Conservation (phyloP, 2,113 vertebrate species). For the Bufo gargarizans region DNA sequence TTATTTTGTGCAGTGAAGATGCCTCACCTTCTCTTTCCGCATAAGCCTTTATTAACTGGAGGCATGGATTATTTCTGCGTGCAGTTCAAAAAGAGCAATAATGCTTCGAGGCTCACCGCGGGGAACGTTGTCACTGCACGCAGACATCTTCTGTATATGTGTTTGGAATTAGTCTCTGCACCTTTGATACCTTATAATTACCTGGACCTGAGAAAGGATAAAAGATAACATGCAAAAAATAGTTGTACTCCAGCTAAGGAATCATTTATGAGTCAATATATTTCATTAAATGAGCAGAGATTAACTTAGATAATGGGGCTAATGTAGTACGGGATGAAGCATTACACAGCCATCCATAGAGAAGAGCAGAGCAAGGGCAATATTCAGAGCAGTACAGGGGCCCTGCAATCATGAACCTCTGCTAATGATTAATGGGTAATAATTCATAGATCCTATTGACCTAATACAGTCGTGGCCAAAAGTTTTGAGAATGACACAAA, state of each 20-base stretch:
- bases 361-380: neutral
- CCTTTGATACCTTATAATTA: slow-evolving; percentile 35
- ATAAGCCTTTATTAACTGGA: slow-evolving; percentile 49
- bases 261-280: neutral
- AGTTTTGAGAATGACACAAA: no score
- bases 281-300: neutral
- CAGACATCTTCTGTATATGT: neutral
- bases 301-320: neutral
- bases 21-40: slow-evolving; percentile 13
- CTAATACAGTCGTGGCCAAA: no score
- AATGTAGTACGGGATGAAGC: neutral
- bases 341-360: neutral
- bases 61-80: slow-evolving; percentile 11
- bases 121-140: neutral
- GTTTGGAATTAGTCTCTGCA: slow-evolving; percentile 17
- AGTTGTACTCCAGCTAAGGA: neutral
- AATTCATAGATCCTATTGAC: neutral
- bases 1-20: neutral
- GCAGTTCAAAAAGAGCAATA: neutral
- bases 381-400: neutral
- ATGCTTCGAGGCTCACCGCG: neutral
- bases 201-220: neutral
- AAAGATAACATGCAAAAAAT: slow-evolving; percentile 14
- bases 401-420: neutral
- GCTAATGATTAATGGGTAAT: neutral